Conservation (phyloP, 1,140 invertebrate species). For the Pararge aegeria region DNA sequence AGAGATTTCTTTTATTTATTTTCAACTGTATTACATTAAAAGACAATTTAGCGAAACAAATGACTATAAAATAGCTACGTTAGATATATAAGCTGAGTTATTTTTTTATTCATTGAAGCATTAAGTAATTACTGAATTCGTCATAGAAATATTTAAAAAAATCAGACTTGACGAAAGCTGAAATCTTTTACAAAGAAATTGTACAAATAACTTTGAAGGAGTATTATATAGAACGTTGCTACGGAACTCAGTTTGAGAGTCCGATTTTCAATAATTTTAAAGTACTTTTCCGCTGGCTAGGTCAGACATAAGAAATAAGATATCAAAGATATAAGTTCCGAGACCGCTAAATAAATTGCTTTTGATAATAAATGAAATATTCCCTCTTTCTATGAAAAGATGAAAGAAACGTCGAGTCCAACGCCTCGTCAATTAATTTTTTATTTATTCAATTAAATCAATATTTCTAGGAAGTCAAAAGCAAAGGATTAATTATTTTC, state of each 20-base stretch:
- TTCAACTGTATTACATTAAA: too few species aligned
- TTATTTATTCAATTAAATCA: background rate
- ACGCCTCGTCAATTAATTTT: background rate
- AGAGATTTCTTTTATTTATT: too few species aligned
- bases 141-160: background rate
- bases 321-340: background rate
- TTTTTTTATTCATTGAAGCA: too few species aligned
- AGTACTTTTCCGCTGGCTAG: background rate
- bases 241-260: background rate
- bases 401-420: background rate
- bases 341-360: background rate
- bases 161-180: background rate
- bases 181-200: background rate
- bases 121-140: too few species aligned
- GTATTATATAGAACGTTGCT: background rate
- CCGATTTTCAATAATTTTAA: background rate
- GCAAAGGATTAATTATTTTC: conserved; percentile 3
- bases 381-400: too few species aligned
- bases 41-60: too few species aligned
- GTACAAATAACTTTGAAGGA: background rate
- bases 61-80: too few species aligned
- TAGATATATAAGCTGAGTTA: too few species aligned
- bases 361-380: background rate
- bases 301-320: background rate
- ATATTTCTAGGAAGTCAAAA: background rate